Percentiles rank a stretch among this genome's conserved stretches.
Evolutionary conservation across 1,140 invertebrate genomes (phyloP).

Genomic region (Goniozus legneri): DNA sequence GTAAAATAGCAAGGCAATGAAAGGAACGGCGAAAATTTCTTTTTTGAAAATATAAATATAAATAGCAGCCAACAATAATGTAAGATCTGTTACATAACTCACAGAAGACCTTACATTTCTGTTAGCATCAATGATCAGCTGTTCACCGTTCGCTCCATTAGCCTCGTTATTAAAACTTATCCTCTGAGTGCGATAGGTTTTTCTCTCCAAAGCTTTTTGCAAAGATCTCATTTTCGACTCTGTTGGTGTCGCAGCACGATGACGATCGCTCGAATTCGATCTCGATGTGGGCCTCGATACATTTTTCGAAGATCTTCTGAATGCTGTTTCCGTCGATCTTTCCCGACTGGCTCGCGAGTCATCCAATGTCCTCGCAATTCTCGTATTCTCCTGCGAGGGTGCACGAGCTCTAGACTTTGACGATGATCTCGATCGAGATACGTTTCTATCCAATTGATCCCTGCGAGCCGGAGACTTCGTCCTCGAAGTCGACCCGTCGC

Average conservation of each 20-base stretch:
- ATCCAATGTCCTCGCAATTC: background rate
- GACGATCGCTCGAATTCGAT: slow-evolving; percentile 38
- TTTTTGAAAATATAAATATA: slow-evolving; percentile 73
- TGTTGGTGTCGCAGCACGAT: slow-evolving; percentile 17
- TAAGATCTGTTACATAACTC: slow-evolving; percentile 68
- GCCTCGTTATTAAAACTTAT: background rate
- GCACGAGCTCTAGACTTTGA: slow-evolving; percentile 26
- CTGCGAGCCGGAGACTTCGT: slow-evolving; percentile 28
- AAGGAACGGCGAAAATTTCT: slow-evolving; percentile 70
- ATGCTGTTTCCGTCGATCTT: slow-evolving; percentile 4
- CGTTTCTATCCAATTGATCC: slow-evolving; percentile 35
- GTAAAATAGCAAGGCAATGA: slow-evolving; percentile 72
- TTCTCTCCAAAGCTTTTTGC: slow-evolving; percentile 27
- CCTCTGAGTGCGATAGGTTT: slow-evolving; percentile 16
- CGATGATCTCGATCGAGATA: slow-evolving; percentile 26
- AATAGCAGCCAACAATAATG: slow-evolving; percentile 64
- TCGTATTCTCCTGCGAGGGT: slow-evolving; percentile 15
- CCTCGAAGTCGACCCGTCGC: slow-evolving; percentile 16
- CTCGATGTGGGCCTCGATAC: slow-evolving; percentile 25
- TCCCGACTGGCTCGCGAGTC: background rate
- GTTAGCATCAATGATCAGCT: slow-evolving; percentile 55
- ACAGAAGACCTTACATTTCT: slow-evolving; percentile 63
- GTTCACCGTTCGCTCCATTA: slow-evolving; percentile 13
- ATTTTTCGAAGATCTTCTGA: slow-evolving; percentile 8
- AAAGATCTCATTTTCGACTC: slow-evolving; percentile 31